Evolutionary conservation across 2,113 vertebrate species (phyloP).

Genomic region (Ophthalmotilapia sp.): DNA sequence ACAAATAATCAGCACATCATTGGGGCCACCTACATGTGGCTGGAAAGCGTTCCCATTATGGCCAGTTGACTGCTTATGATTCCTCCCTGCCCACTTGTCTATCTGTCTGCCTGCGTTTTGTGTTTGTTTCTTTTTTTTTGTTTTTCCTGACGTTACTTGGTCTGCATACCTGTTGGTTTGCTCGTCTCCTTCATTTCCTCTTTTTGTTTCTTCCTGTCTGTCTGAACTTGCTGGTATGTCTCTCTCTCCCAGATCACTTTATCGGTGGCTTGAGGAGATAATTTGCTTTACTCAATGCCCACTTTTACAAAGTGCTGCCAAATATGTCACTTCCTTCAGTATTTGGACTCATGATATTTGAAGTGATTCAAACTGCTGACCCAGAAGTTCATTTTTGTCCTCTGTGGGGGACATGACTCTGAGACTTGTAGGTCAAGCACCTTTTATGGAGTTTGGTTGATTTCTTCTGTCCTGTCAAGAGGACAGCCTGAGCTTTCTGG

Average conservation of each 20-base stretch:
- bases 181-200: background rate
- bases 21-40: slow-evolving; percentile 22
- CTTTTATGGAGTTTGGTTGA: background rate
- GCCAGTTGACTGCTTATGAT: background rate
- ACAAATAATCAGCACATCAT: slow-evolving; percentile 35
- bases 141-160: background rate
- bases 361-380: background rate
- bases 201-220: background rate
- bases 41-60: slow-evolving; percentile 24
- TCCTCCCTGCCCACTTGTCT: background rate
- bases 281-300: background rate
- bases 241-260: background rate
- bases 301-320: background rate
- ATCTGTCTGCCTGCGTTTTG: background rate
- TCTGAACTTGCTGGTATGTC: background rate
- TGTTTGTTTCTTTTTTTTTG: background rate
- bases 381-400: background rate
- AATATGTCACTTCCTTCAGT: background rate
- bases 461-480: background rate
- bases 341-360: background rate
- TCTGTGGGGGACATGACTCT: background rate
- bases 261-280: background rate
- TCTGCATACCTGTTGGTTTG: background rate
- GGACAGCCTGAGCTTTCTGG: background rate
- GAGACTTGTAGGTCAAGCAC: background rate